Evolutionary conservation across 2,113 vertebrate genomes (phyloP), one percentile per base, ranked within the genome.

Genomic region (Petroica traversi): DNA sequence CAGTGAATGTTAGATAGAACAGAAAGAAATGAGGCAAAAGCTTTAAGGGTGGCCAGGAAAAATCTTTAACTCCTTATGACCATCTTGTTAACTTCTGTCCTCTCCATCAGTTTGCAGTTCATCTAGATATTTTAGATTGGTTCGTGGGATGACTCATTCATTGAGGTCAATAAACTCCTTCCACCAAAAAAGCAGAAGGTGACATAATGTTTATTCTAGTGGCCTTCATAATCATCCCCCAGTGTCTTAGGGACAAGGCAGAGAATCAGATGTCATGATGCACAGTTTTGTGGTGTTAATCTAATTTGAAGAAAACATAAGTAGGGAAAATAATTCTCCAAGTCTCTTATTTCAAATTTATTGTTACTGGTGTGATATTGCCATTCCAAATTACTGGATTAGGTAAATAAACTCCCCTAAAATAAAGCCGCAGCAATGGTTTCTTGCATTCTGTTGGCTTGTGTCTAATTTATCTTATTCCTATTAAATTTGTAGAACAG

Each of bases 401-500:
- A 73, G n/a, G 25, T 83, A 83, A 93, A 86, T 45, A 94, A 94
- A 61, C 11, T 80, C 54, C 36, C 33, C 12, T 43, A 94, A 97
- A 94, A 92, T 45, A 57, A 41, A 95, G 59, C 54, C 91, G 92
- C 17, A 49, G 41, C 79, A 54, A 82, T 74, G 46, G 52, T 48
- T 86, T 95, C 86, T 96, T 96, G 73, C 45, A 88, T 95, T 89
- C 55, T 90, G 34, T 94, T 95, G 80, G 80, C 41, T 90, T 71
- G 54, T 49, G 58, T 46, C 41, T 86, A 8, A 83, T 92, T 88
- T 80, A 86, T 90, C 93, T 94, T 72, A 71, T 96, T 96, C 59
- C 85, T 77, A 82, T 94, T 89, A 83, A 79, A 95, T 97, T 96
- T 97, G 88, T 77, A 91, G 63, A 75, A 75, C 79, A 94, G 64